Percentiles rank a stretch among this genome's conserved stretches.
These are phyloP conservation scores for Eulemur rufifrons DNA, from an alignment of 2,113 vertebrate genomes.

Conservation along the genomic window DNA sequence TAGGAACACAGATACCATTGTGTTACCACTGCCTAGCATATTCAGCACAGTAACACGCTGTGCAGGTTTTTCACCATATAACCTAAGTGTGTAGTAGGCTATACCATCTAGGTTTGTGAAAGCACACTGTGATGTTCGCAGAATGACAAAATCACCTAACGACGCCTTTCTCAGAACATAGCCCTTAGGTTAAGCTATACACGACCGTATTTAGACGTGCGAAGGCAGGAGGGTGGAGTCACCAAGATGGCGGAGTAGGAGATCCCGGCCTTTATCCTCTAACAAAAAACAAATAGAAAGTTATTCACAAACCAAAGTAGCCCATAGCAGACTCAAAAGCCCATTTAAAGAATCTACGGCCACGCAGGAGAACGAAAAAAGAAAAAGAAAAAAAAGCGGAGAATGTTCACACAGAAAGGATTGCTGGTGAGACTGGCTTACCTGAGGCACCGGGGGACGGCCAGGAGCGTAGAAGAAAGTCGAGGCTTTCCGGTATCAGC, in stretches of 20 bases:
- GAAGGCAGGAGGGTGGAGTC: background rate
- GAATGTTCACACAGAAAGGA: background rate
- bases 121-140: background rate
- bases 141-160: background rate
- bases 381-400: background rate
- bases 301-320: background rate
- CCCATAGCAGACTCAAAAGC: background rate
- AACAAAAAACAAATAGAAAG: background rate
- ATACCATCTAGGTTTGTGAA: background rate
- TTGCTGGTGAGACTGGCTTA: background rate
- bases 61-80: too few relatives aligned
- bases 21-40: background rate
- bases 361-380: too few relatives aligned
- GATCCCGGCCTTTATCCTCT: background rate
- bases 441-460: too few relatives aligned
- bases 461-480: background rate
- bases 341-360: background rate
- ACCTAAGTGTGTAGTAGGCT: background rate
- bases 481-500: too few relatives aligned
- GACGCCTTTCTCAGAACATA: background rate
- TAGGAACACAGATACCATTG: background rate
- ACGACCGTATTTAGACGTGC: background rate
- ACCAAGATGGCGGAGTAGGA: background rate
- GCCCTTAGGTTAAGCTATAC: background rate
- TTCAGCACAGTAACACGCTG: background rate